Conservation (phyloP, 2,113 vertebrate species). For the Panthera uncia region DNA sequence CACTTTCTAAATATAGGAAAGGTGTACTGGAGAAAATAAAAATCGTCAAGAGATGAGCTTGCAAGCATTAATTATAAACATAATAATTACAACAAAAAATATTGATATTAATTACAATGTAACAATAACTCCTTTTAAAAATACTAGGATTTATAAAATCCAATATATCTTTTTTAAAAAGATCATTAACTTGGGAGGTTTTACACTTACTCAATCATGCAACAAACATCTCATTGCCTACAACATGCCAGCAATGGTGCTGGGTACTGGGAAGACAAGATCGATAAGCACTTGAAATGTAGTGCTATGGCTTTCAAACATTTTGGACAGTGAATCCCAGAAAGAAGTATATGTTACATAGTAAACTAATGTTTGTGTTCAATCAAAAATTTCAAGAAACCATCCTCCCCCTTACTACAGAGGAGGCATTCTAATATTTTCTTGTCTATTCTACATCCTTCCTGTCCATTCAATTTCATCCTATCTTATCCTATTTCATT, state of each 20-base stretch:
- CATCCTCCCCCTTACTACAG: neutral
- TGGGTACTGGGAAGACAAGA: neutral
- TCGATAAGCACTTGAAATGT: neutral
- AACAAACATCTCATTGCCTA: neutral
- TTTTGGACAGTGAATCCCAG: neutral
- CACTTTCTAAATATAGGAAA: neutral
- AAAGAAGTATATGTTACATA: neutral
- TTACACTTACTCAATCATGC: neutral
- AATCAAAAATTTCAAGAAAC: neutral
- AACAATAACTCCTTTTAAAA: neutral
- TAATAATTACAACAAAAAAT: neutral
- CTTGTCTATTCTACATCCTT: neutral
- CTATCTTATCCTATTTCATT: neutral
- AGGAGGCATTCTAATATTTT: neutral
- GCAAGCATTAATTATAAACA: neutral
- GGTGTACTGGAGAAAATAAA: neutral
- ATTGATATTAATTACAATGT: neutral
- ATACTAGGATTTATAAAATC: neutral
- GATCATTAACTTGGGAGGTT: neutral
- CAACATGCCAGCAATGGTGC: neutral
- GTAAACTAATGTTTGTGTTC: neutral
- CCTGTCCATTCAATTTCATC: neutral
- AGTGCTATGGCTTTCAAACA: neutral
- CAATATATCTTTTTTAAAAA: neutral
- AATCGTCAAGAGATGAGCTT: neutral